Base-by-base conservation (phyloP, 2,888 invertebrate species). In the Phyllotreta striolata region DNA sequence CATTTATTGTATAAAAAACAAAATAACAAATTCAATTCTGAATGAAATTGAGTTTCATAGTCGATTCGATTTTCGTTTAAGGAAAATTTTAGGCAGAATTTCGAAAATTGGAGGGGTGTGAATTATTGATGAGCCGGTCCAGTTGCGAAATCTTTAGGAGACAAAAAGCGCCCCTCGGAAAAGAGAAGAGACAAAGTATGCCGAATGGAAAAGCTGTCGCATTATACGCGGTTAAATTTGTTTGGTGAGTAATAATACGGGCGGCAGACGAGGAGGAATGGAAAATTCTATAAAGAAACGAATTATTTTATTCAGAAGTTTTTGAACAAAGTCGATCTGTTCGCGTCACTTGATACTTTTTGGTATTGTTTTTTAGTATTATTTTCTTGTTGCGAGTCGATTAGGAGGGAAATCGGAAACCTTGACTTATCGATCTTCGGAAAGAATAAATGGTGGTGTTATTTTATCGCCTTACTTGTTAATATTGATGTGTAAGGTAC, bases 181-280 rank as follows among this genome's bases (percentile, higher is more conserved):
- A 55, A 62, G 62, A 61, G 55, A 63, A 55, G 62, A 65, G 64
- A 65, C 62, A 65, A 65, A 65, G 64, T 65, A 62, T 65, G 34
- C 54, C 54, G 57, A 62, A 61, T 62, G 62, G 64, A 57, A 59
- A 64, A 62, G 61, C 64, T 65, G 64, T 65, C 64, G 61, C 62
- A 62, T 62, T 58, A 65, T 65, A 57, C 62, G 57, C 64, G 52
- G 60, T 61, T 52, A 57, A 62, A 65, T 65, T 65, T 65, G 64
- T 65, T 65, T 65, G 56, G 64, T 54, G 46, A 52, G 51, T 54
- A 49, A 57, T 62, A 62, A 61, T 62, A 62, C 61, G 47, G 62
- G 54, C 57, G 55, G 49, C 52, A 44, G 44, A 52, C 43, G 34
- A 52, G 38, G 38, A 60, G 38, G 52, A 14, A 52, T 24, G 39